Base-by-base conservation (phyloP, 2,113 vertebrate species). In the Tupaia tana region DNA sequence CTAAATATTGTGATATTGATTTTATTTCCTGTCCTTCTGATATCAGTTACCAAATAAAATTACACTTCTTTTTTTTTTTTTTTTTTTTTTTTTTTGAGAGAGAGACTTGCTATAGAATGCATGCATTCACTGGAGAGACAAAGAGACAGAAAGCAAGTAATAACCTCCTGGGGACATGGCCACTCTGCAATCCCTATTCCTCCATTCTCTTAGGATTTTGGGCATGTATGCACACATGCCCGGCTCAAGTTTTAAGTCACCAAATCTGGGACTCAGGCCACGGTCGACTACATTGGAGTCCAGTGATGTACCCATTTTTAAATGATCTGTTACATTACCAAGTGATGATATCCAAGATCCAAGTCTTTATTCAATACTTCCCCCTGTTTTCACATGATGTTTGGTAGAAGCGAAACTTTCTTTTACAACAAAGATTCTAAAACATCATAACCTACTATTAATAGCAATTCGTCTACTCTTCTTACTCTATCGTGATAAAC, bases 31-130 rank as follows among this genome's bases (percentile, higher is more conserved):
- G 97, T 96, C 93, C 24, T 93, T 97, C 66, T 97, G 85, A 15
- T 59, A 86, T 89, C 95, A 96, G 77, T 93, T 97, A 95, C 89
- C 96, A 97, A 96, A 97, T 95, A 95, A 95, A 97, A 97, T 97
- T 95, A 88, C 14, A 92, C 18, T 4, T 77, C 90, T 3, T 70
- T 90, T 86, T 18, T 93, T 83, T 94, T 95, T 84, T 77, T 92
- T 3, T 70, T 90, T 86, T 18, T 93, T 83, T 94, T 95, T 84
- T 5, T 78, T 98, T 94, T 93, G 56, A 91, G 43, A 43, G 43
- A 43, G 43, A 43, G 43, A 43, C 43, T 43, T 43, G 43, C 43
- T 43, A 43, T 43, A 43, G 43, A 6, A 43, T 43, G 43, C 43
- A 43, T 43, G 43, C 3, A 43, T 43, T 43, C 43, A 4, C 6